phyloP scores from a whole-genome alignment of 2,797 vertebrate genomes.

The Paramormyrops hopkinsi region DNA sequence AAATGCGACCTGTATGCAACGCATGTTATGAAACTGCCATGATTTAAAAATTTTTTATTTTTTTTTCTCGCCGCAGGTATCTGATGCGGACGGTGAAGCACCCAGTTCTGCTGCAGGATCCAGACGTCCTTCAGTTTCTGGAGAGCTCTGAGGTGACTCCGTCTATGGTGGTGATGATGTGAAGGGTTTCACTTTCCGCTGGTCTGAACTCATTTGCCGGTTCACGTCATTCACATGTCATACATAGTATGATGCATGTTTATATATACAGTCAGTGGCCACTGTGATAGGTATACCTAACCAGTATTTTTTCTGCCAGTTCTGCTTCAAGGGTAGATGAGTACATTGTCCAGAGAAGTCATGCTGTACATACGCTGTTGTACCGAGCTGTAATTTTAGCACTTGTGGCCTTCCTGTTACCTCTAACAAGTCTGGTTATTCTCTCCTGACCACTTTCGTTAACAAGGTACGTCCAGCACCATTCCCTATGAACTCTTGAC shows the following conservation, averaged over 20 bases:
- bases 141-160: conserved; percentile 84
- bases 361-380: not conserved
- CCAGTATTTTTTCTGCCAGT: not conserved
- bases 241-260: not conserved
- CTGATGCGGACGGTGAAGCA: conserved; percentile 90
- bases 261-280: not conserved
- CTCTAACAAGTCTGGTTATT: not conserved
- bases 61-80: conserved; percentile 62
- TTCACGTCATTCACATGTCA: not conserved
- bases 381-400: not conserved
- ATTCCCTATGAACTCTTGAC: not conserved
- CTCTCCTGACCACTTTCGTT: not conserved
- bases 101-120: conserved; percentile 86
- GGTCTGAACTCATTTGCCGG: not conserved
- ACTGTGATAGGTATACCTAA: not conserved
- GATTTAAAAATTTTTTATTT: not conserved
- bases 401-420: not conserved
- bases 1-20: not conserved
- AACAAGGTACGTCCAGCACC: not conserved
- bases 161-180: not conserved
- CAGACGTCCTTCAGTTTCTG: conserved; percentile 89
- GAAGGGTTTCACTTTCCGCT: not conserved
- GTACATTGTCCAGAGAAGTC: not conserved
- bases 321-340: not conserved
- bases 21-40: not conserved